phyloP scores from a whole-genome alignment of 2,113 vertebrate species.

The Delphinapterus leucas region DNA sequence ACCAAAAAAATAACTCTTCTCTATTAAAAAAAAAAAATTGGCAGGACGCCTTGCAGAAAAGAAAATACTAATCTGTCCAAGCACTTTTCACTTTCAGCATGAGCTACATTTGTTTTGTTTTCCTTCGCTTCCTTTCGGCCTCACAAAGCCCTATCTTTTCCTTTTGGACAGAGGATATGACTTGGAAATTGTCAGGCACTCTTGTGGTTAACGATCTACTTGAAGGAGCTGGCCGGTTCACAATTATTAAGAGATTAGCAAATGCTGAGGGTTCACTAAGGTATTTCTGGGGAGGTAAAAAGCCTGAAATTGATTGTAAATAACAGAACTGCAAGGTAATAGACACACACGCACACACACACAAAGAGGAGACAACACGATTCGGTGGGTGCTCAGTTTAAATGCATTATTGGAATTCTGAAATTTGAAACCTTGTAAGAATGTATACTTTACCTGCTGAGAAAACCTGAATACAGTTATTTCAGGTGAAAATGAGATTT shows the following conservation, averaged over 20 bases:
- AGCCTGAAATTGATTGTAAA: constrained; percentile 45
- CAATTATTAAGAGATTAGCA: constrained; percentile 62
- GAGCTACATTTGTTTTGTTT: constrained; percentile 76
- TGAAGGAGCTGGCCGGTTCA: constrained; percentile 59
- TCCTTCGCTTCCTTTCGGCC: constrained; percentile 74
- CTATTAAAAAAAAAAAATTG: constrained; percentile 41
- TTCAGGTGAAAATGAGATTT: constrained; percentile 66
- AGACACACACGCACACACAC: background rate
- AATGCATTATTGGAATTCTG: constrained; percentile 49
- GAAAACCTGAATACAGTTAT: constrained; percentile 56
- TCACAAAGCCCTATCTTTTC: constrained; percentile 72
- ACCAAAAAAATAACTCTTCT: constrained; percentile 55
- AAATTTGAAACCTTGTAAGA: constrained; percentile 68
- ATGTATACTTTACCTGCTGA: constrained; percentile 65
- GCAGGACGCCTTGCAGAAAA: constrained; percentile 64
- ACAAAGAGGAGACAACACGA: background rate
- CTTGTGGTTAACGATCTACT: constrained; percentile 66
- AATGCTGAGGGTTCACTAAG: constrained; percentile 55
- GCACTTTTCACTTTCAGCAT: constrained; percentile 75
- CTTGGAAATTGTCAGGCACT: constrained; percentile 68
- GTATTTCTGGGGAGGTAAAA: constrained; percentile 44
- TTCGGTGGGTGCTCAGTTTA: constrained; percentile 32
- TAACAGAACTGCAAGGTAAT: constrained; percentile 40
- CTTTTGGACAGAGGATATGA: constrained; percentile 60
- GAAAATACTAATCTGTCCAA: constrained; percentile 72